Evolutionary conservation across 2,888 invertebrate species (phyloP).

Genomic region (Altica lythri): DNA sequence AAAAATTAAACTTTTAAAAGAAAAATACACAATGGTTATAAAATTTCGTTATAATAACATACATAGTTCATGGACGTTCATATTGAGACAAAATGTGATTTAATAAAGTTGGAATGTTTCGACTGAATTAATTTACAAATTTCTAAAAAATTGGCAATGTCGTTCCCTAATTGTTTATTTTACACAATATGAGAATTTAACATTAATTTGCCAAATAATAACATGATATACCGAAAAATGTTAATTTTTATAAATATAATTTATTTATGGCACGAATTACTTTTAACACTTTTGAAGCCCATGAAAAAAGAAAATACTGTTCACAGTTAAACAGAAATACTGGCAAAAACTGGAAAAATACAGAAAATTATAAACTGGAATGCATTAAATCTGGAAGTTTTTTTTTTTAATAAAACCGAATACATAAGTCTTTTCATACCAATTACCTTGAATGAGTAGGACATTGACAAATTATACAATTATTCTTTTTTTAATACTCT

Average conservation of each 20-base stretch:
- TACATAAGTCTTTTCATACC: not conserved
- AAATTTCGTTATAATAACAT: not conserved
- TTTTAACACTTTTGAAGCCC: not conserved
- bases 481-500: no score
- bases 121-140: no score
- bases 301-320: conserved; percentile 30
- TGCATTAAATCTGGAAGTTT: conserved; percentile 26
- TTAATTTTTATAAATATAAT: no score
- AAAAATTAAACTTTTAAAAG: conserved; percentile 46
- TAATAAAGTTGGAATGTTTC: no score
- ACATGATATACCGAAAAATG: no score
- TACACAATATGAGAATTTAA: no score
- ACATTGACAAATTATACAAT: no score
- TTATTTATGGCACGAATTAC: conserved; percentile 12
- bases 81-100: not conserved
- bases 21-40: conserved; percentile 36
- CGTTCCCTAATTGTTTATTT: no score
- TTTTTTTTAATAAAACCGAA: no score
- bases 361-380: conserved; percentile 26
- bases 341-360: conserved; percentile 30
- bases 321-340: conserved; percentile 35
- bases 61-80: conserved; percentile 7
- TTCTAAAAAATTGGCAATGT: no score
- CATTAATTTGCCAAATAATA: no score
- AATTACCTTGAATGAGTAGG: not conserved